Conservation (phyloP, 2,797 vertebrate genomes). For the Tympanoctomys barrerae region DNA sequence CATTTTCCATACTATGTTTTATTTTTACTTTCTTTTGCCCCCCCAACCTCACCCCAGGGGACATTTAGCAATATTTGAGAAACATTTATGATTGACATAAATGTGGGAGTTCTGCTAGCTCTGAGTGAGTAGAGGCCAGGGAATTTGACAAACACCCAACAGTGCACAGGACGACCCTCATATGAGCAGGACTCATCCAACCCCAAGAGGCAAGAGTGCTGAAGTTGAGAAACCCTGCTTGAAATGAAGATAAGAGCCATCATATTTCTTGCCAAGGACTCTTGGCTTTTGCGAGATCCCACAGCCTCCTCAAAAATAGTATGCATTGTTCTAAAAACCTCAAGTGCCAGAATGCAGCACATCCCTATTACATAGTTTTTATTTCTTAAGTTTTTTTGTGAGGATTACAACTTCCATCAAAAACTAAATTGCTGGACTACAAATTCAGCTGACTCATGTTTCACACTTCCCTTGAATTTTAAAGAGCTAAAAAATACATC, state of each 20-base stretch:
- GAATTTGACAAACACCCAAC: not conserved
- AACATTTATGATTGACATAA: not conserved
- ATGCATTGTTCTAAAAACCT: not conserved
- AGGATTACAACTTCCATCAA: slow-evolving; percentile 69
- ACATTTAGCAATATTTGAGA: not conserved
- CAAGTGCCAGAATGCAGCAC: not conserved
- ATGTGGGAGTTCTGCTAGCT: not conserved
- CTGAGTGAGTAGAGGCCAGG: not conserved
- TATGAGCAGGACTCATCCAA: not conserved
- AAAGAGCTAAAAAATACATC: slow-evolving; percentile 66
- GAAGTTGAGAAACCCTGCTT: slow-evolving; percentile 46
- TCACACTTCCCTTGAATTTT: slow-evolving; percentile 61
- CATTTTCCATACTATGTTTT: not conserved
- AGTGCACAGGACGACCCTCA: not conserved
- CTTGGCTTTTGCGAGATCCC: not conserved
- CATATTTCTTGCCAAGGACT: slow-evolving; percentile 5
- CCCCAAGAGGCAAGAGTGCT: not conserved
- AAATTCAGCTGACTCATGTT: slow-evolving; percentile 79
- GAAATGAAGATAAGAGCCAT: slow-evolving; percentile 60
- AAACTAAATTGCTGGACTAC: slow-evolving; percentile 24
- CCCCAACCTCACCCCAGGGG: not conserved
- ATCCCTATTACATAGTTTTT: slow-evolving; percentile 63
- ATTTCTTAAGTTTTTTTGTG: slow-evolving; percentile 71
- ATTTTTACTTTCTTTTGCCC: slow-evolving; percentile 14
- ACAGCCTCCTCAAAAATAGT: not conserved